These are phyloP conservation scores for Anas platyrhynchos DNA, from an alignment of 2,113 vertebrate species.

Conservation along the genomic window DNA sequence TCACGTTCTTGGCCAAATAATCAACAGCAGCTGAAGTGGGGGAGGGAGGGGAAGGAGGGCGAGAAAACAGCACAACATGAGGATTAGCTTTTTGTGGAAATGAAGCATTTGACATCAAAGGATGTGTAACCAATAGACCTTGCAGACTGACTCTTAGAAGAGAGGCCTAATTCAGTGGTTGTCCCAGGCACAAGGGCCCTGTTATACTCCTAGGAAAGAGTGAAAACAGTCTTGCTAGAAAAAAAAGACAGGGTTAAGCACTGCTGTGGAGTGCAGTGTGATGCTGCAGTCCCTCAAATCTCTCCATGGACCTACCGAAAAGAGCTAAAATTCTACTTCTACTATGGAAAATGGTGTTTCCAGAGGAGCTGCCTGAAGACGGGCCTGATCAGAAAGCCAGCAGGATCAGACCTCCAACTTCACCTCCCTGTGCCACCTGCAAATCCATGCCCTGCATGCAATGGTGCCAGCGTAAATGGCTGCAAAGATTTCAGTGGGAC, in stretches of 20 bases:
- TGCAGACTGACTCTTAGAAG: not conserved
- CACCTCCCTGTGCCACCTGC: not conserved
- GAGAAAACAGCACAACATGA: not conserved
- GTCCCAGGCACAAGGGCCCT: not conserved
- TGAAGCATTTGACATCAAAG: not conserved
- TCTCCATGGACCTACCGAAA: not conserved
- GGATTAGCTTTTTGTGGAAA: not conserved
- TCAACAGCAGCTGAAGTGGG: constrained; percentile 89
- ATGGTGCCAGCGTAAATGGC: not conserved
- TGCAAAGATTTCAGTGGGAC: not conserved
- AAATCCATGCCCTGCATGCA: not conserved
- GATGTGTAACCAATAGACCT: not conserved
- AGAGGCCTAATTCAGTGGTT: not conserved
- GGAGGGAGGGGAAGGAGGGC: not conserved
- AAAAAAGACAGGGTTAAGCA: not conserved
- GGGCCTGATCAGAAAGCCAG: not conserved
- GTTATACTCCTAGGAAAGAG: not conserved
- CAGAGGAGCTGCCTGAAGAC: not conserved
- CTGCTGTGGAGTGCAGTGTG: too few species aligned
- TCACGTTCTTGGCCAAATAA: constrained; percentile 98
- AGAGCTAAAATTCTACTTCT: not conserved
- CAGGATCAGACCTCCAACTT: not conserved
- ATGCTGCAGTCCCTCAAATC: not conserved
- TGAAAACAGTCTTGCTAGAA: not conserved
- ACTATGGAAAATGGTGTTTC: not conserved